Base-by-base conservation (phyloP, 2,888 invertebrate genomes). In the Chydorus sphaericus region DNA sequence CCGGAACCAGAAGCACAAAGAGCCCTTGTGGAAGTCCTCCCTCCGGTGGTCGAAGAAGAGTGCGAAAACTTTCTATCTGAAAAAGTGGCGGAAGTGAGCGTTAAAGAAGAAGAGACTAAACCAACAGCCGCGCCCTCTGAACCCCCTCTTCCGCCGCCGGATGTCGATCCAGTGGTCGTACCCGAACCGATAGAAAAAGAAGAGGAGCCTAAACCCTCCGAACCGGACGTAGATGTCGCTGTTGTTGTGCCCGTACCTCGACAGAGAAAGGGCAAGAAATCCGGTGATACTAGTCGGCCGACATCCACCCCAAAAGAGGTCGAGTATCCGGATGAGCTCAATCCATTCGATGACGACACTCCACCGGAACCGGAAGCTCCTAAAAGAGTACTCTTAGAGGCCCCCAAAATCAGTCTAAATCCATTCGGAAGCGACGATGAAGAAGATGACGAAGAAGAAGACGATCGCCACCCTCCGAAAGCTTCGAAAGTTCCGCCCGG, bases 341-440 rank as follows among this genome's bases (percentile, higher is more conserved):
- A 91, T 74, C 90, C 90, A 5, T 91, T 91, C 71, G 81, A 77
- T 33, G 82, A 82, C 62, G 84, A 84, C 56, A 77, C 76, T 28
- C 77, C 78, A 71, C 62, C 62, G 52, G 56, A 57, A 54, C 29
- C 52, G 16, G 31, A 33, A 16, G 48, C 23, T 3, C 28, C 23
- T 38, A 39, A 54, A 26, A 48, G 36, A 49, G 26, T 55, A 23
- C 23, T 55, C 7, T n/a, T n/a, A n/a, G 18, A n/a, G 55, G 61
- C 31, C 28, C 38, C 59, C 56, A 28, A 53, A 29, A 54, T 49
- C 14, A 58, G 73, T 65, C 75, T 75, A n/a, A 84, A 84, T 74
- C 83, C 83, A 2, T 83, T 84, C 66, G 80, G 78, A 31, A 80
- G 79, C 61, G 75, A 75, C 59, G 79, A 78, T 50, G 81, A 82